Evolutionary conservation across 2,113 vertebrate genomes (phyloP).

Genomic region (Ctenomys sociabilis): DNA sequence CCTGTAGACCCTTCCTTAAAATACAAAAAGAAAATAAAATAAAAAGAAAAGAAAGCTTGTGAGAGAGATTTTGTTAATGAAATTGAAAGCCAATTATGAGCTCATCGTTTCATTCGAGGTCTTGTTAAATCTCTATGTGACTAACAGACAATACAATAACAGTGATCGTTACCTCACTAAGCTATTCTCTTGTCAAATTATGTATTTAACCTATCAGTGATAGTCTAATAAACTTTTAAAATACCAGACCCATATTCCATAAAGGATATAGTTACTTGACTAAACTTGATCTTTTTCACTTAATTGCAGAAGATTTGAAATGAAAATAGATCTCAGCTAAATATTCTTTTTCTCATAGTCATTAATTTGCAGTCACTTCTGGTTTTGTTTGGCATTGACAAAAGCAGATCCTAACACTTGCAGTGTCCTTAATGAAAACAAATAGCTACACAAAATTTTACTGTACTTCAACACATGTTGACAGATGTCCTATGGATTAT

Average conservation of each 20-base stretch:
- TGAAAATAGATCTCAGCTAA: background rate
- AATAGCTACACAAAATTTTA: background rate
- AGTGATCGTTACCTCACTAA: background rate
- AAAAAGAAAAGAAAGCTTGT: background rate
- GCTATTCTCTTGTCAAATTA: background rate
- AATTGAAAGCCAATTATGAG: background rate
- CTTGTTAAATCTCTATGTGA: background rate
- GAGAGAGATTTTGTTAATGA: background rate
- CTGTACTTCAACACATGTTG: background rate
- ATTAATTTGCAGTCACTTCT: background rate
- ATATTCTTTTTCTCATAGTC: background rate
- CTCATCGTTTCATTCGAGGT: background rate
- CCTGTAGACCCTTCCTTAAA: too few relatives aligned
- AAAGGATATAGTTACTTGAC: background rate
- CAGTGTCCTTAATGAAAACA: background rate
- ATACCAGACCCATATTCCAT: background rate
- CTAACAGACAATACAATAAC: background rate
- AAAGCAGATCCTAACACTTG: background rate
- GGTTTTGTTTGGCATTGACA: background rate
- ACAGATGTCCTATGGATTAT: background rate
- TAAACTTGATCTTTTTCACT: background rate
- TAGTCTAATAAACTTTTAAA: constrained; percentile 4
- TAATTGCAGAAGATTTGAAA: background rate
- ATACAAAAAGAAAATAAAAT: too few relatives aligned
- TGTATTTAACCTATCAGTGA: background rate